Percentiles rank a stretch among this genome's conserved stretches.
phyloP scores from a whole-genome alignment of 1,140 invertebrate species.

The Drosophila grimshawi region DNA sequence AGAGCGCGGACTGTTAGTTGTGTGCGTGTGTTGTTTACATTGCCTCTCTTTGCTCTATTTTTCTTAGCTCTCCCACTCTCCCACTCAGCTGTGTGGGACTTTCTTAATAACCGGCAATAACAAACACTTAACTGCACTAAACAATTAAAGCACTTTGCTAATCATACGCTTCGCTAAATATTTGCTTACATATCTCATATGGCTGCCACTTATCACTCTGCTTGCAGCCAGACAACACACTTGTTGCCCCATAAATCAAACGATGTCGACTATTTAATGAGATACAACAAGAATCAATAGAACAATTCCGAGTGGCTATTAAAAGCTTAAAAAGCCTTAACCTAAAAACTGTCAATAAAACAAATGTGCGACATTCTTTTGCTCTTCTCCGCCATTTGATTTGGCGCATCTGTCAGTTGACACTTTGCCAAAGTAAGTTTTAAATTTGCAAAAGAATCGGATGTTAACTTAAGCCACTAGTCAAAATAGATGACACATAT shows the following conservation, averaged over 20 bases:
- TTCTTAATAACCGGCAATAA: constrained; percentile 32
- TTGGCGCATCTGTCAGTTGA: constrained; percentile 43
- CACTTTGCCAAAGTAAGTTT: constrained; percentile 75
- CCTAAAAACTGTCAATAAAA: constrained; percentile 46
- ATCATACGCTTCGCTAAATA: constrained; percentile 4
- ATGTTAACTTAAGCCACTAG: constrained; percentile 1
- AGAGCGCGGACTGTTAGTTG: not conserved
- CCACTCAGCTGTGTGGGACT: constrained; percentile 15
- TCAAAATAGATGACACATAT: constrained; percentile 1
- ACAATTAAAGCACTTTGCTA: constrained; percentile 37
- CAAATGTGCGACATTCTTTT: constrained; percentile 43
- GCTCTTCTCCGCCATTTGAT: constrained; percentile 14
- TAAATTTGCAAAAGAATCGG: constrained; percentile 36
- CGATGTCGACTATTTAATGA: not conserved
- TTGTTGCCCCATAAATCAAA: constrained; percentile 27
- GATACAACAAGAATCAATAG: constrained; percentile 31
- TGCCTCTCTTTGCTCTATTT: constrained; percentile 15
- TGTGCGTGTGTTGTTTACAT: constrained; percentile 41
- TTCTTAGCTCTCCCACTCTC: not conserved
- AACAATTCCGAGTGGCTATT: constrained; percentile 4
- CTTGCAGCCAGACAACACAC: not conserved
- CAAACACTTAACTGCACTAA: constrained; percentile 25
- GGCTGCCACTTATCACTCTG: constrained; percentile 14
- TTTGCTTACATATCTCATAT: constrained; percentile 1
- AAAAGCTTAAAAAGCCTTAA: constrained; percentile 56